Evolutionary conservation across 2,888 invertebrate genomes (phyloP), one percentile per base, ranked within the genome.

Genomic region (Mesopsocus fuscifrons): DNA sequence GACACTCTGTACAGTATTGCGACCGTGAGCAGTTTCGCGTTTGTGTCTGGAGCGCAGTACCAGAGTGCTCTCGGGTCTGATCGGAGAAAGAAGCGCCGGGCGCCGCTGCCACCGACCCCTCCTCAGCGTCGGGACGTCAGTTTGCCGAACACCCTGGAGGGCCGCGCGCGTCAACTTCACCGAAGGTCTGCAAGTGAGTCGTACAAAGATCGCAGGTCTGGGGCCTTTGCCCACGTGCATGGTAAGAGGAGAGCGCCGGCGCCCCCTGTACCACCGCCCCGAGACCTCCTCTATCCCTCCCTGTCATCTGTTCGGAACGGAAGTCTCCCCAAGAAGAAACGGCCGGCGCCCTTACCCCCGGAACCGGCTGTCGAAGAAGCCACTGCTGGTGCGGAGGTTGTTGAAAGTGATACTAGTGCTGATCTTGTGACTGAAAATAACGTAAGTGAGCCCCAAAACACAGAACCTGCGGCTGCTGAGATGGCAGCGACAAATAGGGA

Each of bases 211-310:
- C 67, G 69, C 38, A 68, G 68, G 49, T 66, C 72, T 8, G 69
- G 70, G 3, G 61, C 64, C 2, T 66, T 65, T 51, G 57, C 65
- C 18, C 77, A 81, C 62, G 80, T 81, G 1, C 78, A 77, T 49
- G 81, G 81, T 18, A 82, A 82, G 57, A 61, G 81, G 41, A 72
- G 70, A 53, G 81, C 81, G 1, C 81, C 81, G 1, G 69, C 67
- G 49, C 81, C 81, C 3, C 81, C 79, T 1, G 55, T 53, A n/a
- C 49, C 49, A 3, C 48, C 52, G 26, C 41, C 45, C 20, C 44
- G 43, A 26, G 47, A 41, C 32, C 43, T 45, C 5, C 30, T 41
- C 6, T 42, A 15, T 22, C 34, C 20, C 32, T 20, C n/a, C 21
- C 16, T 34, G 34, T 32, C 32, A 18, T 22, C 33, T 13, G 32